These are phyloP conservation scores for Dicrurus megarhynchus DNA, from an alignment of 2,113 vertebrate species.

Conservation along the genomic window DNA sequence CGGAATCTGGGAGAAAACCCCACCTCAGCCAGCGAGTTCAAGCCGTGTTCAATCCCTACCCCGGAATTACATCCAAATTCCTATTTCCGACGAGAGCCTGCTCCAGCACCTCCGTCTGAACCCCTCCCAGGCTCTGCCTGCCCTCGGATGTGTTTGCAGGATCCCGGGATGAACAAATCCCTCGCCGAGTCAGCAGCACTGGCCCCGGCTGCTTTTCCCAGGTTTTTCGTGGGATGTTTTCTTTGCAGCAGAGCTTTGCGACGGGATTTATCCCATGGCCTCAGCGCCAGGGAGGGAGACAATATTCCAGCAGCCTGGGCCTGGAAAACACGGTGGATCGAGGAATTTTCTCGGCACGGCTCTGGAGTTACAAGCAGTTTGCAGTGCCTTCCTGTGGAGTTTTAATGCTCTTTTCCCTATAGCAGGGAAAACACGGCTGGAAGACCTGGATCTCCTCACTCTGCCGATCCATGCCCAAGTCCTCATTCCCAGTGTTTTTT, in stretches of 20 bases:
- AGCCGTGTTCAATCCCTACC: not conserved
- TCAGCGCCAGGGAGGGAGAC: not conserved
- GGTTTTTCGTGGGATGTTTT: not conserved
- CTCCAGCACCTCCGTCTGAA: not conserved
- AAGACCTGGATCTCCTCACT: not conserved
- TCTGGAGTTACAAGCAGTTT: not conserved
- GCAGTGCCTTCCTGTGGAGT: not conserved
- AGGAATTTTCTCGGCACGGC: not conserved
- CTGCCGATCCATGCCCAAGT: not conserved
- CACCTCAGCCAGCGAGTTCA: not conserved
- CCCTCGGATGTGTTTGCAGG: not conserved
- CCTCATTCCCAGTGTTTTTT: not conserved
- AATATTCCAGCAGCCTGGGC: not conserved
- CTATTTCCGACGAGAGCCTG: not conserved
- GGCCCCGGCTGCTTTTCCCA: not conserved
- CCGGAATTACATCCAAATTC: not conserved
- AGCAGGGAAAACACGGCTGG: not conserved
- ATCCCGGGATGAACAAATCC: not conserved
- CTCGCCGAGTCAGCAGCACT: not conserved
- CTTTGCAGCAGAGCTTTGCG: not conserved
- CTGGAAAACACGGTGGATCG: accelerated
- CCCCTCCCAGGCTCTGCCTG: not conserved
- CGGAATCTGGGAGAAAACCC: not conserved
- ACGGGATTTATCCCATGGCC: not conserved
- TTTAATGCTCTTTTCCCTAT: not conserved